These are phyloP conservation scores for Zalophus californianus DNA, from an alignment of 2,797 vertebrate genomes.

Conservation along the genomic window DNA sequence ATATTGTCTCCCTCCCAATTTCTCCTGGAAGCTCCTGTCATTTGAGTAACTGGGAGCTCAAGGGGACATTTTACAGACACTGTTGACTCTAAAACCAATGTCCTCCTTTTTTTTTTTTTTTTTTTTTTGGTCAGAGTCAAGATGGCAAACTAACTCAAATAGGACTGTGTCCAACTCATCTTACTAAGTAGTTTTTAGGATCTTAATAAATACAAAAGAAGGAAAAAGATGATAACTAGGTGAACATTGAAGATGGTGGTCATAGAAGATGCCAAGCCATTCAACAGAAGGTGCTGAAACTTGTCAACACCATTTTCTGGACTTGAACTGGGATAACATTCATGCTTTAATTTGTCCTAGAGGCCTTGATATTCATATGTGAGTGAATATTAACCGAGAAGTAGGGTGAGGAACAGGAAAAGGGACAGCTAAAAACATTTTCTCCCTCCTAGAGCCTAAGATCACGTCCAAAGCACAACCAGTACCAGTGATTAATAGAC, in stretches of 20 bases:
- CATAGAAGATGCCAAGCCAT: not conserved
- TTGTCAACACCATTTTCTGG: not conserved
- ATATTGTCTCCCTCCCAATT: not conserved
- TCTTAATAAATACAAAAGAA: not conserved
- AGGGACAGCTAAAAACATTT: constrained; percentile 46
- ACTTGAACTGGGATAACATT: not conserved
- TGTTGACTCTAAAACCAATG: not conserved
- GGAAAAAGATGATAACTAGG: not conserved
- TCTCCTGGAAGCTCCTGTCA: not conserved
- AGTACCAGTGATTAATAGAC: constrained; percentile 65
- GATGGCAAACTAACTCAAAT: not conserved
- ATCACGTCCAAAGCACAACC: constrained; percentile 67
- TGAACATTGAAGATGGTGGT: not conserved
- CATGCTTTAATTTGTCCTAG: not conserved
- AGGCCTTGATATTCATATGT: not conserved
- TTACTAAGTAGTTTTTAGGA: not conserved
- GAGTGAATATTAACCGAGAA: constrained; percentile 34
- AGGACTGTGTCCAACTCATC: not conserved
- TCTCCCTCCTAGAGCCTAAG: not conserved
- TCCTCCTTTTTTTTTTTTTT: not conserved
- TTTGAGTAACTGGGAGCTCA: not conserved
- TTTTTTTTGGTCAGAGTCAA: not conserved
- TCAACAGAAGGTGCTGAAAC: not conserved
- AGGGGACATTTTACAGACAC: not conserved
- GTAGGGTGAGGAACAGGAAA: constrained; percentile 4